Percentiles rank a stretch among this genome's conserved stretches.
These are phyloP conservation scores for Manduca sexta DNA, from an alignment of 1,140 invertebrate genomes.

Conservation along the genomic window DNA sequence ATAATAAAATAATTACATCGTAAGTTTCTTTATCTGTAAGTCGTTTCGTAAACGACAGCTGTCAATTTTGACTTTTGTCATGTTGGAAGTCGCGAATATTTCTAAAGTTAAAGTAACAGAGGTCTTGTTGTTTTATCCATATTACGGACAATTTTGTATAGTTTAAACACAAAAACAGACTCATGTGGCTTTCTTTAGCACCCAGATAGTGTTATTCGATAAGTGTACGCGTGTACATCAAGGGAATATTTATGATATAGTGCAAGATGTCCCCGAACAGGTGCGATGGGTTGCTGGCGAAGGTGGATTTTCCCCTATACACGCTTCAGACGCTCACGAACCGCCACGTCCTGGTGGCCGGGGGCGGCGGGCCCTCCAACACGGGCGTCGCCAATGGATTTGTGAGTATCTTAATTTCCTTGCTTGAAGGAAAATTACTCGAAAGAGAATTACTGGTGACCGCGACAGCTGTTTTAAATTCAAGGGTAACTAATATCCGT, in stretches of 20 bases:
- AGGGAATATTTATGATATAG: conserved; percentile 43
- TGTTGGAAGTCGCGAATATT: conserved; percentile 62
- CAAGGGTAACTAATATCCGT: conserved; percentile 1
- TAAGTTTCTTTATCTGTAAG: neutral
- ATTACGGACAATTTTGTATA: conserved; percentile 23
- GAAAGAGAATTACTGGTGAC: conserved; percentile 11
- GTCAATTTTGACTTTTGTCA: conserved; percentile 66
- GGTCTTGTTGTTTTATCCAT: conserved; percentile 35
- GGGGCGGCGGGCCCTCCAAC: conserved; percentile 95
- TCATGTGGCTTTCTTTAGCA: conserved; percentile 34
- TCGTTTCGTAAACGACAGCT: conserved; percentile 11
- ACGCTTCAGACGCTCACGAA: conserved; percentile 91
- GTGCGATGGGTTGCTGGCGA: conserved; percentile 81
- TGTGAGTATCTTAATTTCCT: conserved; percentile 75
- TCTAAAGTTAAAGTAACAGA: conserved; percentile 38
- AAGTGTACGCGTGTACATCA: conserved; percentile 16
- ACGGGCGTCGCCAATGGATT: conserved; percentile 97
- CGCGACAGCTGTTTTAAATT: conserved; percentile 36
- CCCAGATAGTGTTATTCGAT: conserved; percentile 30
- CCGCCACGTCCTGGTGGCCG: conserved; percentile 94
- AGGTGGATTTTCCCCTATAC: conserved; percentile 95
- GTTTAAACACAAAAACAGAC: conserved; percentile 36
- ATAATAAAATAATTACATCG: too few species aligned
- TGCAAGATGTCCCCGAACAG: conserved; percentile 60
- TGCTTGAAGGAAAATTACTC: neutral